Percentiles rank a stretch among this genome's conserved stretches.
phyloP scores from a whole-genome alignment of 2,113 vertebrate genomes.

The Dicentrarchus labrax region DNA sequence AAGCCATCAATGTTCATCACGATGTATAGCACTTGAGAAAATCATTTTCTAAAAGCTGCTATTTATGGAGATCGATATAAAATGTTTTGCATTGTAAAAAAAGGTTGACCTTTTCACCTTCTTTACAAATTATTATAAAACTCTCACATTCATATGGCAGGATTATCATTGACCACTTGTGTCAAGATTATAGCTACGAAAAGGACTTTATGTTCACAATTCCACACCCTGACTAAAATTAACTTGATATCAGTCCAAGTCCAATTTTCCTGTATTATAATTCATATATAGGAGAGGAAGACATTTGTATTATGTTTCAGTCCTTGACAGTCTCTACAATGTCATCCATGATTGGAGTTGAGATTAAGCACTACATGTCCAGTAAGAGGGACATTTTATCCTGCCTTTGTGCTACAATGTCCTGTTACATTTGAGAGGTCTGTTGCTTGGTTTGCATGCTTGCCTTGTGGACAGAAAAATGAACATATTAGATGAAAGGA shows the following conservation, averaged over 20 bases:
- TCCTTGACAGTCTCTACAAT: conserved; percentile 4
- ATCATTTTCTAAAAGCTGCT: too few species aligned
- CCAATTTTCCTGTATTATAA: conserved; percentile 14
- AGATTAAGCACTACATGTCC: neutral
- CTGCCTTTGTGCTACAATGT: neutral
- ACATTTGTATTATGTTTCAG: conserved; percentile 20
- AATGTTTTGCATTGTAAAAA: too few species aligned
- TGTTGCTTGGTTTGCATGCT: conserved; percentile 7
- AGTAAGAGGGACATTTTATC: neutral
- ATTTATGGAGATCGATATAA: too few species aligned
- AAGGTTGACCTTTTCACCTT: conserved; percentile 5
- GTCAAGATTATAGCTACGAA: conserved; percentile 22
- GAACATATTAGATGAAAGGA: neutral
- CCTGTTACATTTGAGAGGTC: neutral
- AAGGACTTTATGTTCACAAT: conserved; percentile 31
- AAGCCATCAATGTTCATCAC: conserved; percentile 30
- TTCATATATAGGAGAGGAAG: conserved; percentile 1
- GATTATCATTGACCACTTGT: neutral
- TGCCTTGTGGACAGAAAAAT: neutral
- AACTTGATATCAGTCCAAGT: conserved; percentile 35
- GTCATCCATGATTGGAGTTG: conserved; percentile 5
- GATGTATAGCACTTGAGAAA: neutral
- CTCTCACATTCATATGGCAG: neutral
- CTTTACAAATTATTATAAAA: neutral
- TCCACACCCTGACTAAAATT: conserved; percentile 9